These are phyloP conservation scores for Drosophila leontia DNA, from an alignment of 1,140 invertebrate genomes.

Conservation along the genomic window DNA sequence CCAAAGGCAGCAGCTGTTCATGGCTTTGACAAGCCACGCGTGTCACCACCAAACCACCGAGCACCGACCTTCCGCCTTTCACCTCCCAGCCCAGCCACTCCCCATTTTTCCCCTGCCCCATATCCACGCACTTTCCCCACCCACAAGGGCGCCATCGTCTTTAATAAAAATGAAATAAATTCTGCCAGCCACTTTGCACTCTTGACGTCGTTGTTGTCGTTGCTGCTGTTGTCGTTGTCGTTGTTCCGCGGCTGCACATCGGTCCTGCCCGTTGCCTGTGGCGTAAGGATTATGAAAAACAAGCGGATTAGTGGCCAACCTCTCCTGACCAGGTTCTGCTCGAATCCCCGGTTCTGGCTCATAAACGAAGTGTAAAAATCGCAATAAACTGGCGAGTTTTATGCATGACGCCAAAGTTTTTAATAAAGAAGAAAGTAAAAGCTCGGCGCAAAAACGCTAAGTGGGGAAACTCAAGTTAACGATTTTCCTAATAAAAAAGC, in stretches of 20 bases:
- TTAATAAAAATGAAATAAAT: slow-evolving; percentile 71
- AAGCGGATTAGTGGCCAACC: slow-evolving; percentile 72
- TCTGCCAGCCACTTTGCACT: slow-evolving; percentile 76
- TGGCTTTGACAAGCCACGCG: slow-evolving; percentile 74
- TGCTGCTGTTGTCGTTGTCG: slow-evolving; percentile 1
- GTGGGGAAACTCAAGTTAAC: slow-evolving; percentile 65
- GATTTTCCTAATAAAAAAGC: slow-evolving; percentile 75
- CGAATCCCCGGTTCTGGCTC: slow-evolving; percentile 27
- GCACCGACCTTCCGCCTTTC: slow-evolving; percentile 13
- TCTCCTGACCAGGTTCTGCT: slow-evolving; percentile 13
- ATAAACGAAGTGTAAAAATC: slow-evolving; percentile 66
- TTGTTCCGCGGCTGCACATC: slow-evolving; percentile 30
- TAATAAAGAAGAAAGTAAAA: slow-evolving; percentile 67
- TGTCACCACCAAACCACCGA: slow-evolving; percentile 49
- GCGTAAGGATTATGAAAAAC: slow-evolving; percentile 77
- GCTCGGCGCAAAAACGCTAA: slow-evolving; percentile 45
- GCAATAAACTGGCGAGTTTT: slow-evolving; percentile 67
- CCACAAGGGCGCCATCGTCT: slow-evolving; percentile 39
- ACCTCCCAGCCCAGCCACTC: neutral
- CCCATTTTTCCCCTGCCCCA: slow-evolving; percentile 8
- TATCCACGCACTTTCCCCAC: slow-evolving; percentile 23
- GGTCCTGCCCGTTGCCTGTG: slow-evolving; percentile 52
- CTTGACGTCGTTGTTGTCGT: slow-evolving; percentile 21
- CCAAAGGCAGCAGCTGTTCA: slow-evolving; percentile 46
- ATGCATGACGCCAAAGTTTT: slow-evolving; percentile 67